Percentiles rank a stretch among this genome's conserved stretches.
phyloP scores from a whole-genome alignment of 92 coral and sea anemone species.

The Actinernus sp. region DNA sequence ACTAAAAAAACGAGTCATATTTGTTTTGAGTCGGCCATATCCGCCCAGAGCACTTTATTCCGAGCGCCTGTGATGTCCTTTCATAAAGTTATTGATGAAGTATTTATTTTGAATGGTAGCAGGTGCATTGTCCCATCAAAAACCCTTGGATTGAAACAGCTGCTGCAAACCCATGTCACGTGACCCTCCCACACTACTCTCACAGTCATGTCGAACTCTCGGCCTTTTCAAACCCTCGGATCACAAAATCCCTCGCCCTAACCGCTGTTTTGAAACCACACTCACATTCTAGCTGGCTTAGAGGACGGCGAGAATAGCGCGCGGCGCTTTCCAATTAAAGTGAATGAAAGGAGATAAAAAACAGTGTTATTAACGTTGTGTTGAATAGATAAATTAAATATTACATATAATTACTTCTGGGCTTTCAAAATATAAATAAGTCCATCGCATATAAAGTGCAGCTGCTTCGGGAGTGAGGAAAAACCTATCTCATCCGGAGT shows the following conservation, averaged over 20 bases:
- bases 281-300: too few species aligned
- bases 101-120: conserved; percentile 89
- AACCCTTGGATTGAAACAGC: conserved; percentile 76
- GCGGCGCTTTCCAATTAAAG: conserved; percentile 79
- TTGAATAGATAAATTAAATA: conserved; percentile 87
- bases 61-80: conserved; percentile 93
- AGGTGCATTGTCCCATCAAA: conserved; percentile 94
- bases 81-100: conserved; percentile 99
- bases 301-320: too few species aligned
- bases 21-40: conserved; percentile 84
- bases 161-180: conserved; percentile 68
- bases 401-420: conserved; percentile 95
- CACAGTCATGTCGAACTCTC: too few species aligned
- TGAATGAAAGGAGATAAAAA: conserved; percentile 69
- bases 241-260: too few species aligned
- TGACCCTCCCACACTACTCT: conserved; percentile 55
- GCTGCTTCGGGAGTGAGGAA: conserved; percentile 53
- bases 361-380: conserved; percentile 84
- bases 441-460: conserved; percentile 73
- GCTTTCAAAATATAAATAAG: conserved; percentile 92
- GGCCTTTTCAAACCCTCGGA: too few species aligned
- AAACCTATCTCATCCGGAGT: conserved; percentile 74
- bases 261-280: not conserved
- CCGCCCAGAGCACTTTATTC: conserved; percentile 97
- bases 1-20: conserved; percentile 59